Evolutionary conservation across 2,797 vertebrate species (phyloP), one percentile per base, ranked within the genome.

Genomic region (Typhlichthys subterraneus): DNA sequence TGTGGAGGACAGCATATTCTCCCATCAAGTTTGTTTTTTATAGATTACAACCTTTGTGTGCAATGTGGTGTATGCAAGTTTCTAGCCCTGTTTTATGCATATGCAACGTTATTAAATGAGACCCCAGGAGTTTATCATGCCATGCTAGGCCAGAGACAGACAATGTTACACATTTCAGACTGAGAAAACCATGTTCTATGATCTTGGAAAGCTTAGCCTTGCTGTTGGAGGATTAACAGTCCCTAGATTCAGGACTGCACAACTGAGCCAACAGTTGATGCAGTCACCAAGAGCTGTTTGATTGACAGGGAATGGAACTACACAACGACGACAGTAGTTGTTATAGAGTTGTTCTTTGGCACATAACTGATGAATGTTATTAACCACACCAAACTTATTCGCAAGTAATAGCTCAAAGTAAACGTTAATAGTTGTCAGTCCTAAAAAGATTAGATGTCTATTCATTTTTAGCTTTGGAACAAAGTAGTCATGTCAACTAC

Each of bases 171-270:
- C 0, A n/a, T 33, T 76, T 70, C 61, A 58, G 62, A 54, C 48
- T 59, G 57, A 59, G 55, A 56, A 79, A 65, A 56, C 61, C 33
- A 50, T 58, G 64, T 61, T 51, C 29, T 61, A 45, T 81, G 73
- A 86, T 80, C 78, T 79, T 65, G 68, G 80, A 70, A 57, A 62
- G 63, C 70, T 73, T 48, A 69, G 54, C 54, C 69, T 72, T 63
- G 19, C 66, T 77, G 65, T 69, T 38, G 1, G 14, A 17, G 70
- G 70, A 76, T 71, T 73, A 77, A 54, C 57, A 70, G 68, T 73
- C 70, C 54, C 46, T 31, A 58, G 63, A 51, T 48, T 19, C 17
- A 33, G 70, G 66, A 72, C 62, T 71, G 65, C 46, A 67, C 57
- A 53, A 65, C 53, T 58, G 54, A 66, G 63, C 51, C 59, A 14